Conservation (phyloP, 2,797 vertebrate genomes). For the Phoeniculus purpureus region DNA sequence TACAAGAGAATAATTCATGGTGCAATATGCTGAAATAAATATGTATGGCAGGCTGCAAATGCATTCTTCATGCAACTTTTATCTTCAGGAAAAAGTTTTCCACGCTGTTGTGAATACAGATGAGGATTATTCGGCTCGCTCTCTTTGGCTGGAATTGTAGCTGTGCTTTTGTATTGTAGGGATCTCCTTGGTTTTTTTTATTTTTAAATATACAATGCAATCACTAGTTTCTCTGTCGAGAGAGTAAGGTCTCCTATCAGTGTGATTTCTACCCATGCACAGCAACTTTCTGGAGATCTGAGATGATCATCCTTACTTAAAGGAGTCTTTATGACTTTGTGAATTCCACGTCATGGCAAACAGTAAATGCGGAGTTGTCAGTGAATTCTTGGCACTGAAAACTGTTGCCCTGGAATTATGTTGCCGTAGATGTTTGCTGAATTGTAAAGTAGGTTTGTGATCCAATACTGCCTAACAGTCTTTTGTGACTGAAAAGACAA, state of each 20-base stretch:
- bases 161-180: not conserved
- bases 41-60: conserved; percentile 52
- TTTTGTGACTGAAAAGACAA: not conserved
- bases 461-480: not conserved
- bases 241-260: conserved; percentile 15
- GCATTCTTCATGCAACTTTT: conserved; percentile 46
- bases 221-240: conserved; percentile 29
- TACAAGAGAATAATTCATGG: conserved; percentile 67
- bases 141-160: not conserved
- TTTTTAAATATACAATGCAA: not conserved
- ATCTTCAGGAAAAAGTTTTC: conserved; percentile 56
- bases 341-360: not conserved
- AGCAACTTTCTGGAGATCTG: conserved; percentile 28
- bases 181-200: not conserved
- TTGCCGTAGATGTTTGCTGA: not conserved
- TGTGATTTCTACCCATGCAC: conserved; percentile 30
- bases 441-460: not conserved
- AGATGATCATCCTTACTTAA: not conserved
- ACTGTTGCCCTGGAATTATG: not conserved
- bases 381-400: not conserved
- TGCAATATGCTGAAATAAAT: conserved; percentile 61
- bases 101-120: conserved; percentile 30
- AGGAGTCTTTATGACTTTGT: not conserved
- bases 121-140: not conserved
- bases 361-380: not conserved